Evolutionary conservation across 1,140 invertebrate genomes (phyloP).

Genomic region (Drosophila navojoa): DNA sequence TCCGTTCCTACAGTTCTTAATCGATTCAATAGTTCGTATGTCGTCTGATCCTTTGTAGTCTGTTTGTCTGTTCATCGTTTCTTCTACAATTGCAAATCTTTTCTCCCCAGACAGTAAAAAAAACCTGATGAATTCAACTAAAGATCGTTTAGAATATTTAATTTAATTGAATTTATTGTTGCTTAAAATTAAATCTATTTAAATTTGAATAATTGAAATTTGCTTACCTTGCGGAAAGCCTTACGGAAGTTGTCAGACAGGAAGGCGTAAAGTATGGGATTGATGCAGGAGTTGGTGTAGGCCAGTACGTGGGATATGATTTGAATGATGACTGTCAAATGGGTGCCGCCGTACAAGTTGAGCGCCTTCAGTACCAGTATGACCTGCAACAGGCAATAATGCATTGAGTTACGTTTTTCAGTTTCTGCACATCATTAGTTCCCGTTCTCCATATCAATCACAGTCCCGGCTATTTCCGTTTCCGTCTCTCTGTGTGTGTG

Average conservation of each 20-base stretch:
- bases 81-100: no score
- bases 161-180: no score
- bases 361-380: conserved; percentile 92
- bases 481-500: neutral
- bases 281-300: conserved; percentile 97
- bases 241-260: conserved; percentile 93
- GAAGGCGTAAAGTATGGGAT: conserved; percentile 97
- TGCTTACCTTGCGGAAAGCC: conserved; percentile 88
- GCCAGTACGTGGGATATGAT: conserved; percentile 95
- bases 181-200: no score
- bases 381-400: conserved; percentile 85
- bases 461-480: neutral
- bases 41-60: no score
- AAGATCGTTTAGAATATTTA: no score
- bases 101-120: no score
- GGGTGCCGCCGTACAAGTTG: conserved; percentile 87
- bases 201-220: no score
- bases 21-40: no score
- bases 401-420: conserved; percentile 15
- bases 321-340: conserved; percentile 89
- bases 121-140: no score
- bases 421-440: conserved; percentile 24
- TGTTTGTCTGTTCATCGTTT: no score
- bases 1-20: no score
- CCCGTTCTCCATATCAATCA: neutral